phyloP scores from a whole-genome alignment of 2,113 vertebrate genomes.

The Abramis brama region DNA sequence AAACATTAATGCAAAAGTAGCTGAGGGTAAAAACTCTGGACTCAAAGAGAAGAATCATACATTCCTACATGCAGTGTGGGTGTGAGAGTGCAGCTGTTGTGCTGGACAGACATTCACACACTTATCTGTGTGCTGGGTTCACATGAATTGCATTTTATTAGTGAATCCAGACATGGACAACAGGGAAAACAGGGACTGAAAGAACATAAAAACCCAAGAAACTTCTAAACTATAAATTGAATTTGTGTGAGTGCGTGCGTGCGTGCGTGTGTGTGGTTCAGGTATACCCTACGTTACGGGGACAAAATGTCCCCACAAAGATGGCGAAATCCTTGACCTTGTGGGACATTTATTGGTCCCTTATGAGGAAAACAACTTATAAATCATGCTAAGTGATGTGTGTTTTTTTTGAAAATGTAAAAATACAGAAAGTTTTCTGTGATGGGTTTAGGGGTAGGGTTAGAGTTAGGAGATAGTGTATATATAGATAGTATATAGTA shows the following conservation, averaged over 20 bases:
- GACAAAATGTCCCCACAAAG: too few relatives aligned
- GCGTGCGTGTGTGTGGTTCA: not conserved
- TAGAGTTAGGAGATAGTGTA: too few relatives aligned
- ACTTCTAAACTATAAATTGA: not conserved
- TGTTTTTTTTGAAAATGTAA: too few relatives aligned
- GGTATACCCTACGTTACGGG: too few relatives aligned
- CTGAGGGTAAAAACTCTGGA: not conserved
- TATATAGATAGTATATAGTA: too few relatives aligned
- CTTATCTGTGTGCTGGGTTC: not conserved
- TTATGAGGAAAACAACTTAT: too few relatives aligned
- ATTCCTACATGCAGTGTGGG: constrained; percentile 11
- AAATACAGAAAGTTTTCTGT: too few relatives aligned
- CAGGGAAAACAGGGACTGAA: not conserved
- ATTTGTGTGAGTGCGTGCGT: not conserved
- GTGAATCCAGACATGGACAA: not conserved
- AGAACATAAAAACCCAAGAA: not conserved
- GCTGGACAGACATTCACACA: constrained; percentile 18
- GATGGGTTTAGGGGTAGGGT: too few relatives aligned
- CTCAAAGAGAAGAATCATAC: not conserved
- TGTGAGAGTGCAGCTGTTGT: constrained; percentile 26
- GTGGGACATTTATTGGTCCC: too few relatives aligned
- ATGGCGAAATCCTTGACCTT: too few relatives aligned
- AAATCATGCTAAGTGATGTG: too few relatives aligned
- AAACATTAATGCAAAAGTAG: not conserved
- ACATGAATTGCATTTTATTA: not conserved